Base-by-base conservation (phyloP, 2,888 invertebrate genomes). In the Cephus sareptanus region DNA sequence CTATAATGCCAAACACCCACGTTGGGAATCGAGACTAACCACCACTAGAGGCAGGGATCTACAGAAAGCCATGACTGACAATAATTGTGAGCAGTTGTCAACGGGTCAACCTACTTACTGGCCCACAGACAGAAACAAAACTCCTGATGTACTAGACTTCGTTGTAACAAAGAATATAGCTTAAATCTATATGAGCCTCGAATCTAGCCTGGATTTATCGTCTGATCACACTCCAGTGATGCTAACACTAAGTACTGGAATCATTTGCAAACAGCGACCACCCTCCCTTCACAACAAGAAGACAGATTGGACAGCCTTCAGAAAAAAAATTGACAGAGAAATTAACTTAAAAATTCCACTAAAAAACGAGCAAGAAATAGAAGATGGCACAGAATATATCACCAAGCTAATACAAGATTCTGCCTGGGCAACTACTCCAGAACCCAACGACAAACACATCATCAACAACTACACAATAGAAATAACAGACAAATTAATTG, bases 131-230 rank as follows among this genome's bases (percentile, higher is more conserved):
- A 68, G 74, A 23, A 81, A 81, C n/a, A 84, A 86, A 82, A 79
- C 81, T 35, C 86, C 87, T 9, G 84, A 87, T 34, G 75, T 85
- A n/a, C 70, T 86, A 4, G 85, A 85, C 75, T 81, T 87, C 71
- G 85, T 82, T 71, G 79, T 85, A 4, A 79, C 82, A 11, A 83
- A 84, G 56, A 79, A 79, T 4, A 80, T 84, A 40, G 69, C 77
- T 23, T 34, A 71, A 74, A 81, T 79, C 35, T 80, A 81, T 75
- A 77, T 78, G n/a, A 70, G 76, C 56, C 75, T 78, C 34, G 77
- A 81, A 78, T 75, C 80, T 34, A 78, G 79, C 56, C 74, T 79
- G 35, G 85, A 87, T 73, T 73, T 87, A n/a, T 80, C 81, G 69
- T 85, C 86, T 1, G 83, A 85, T 68, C 84, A 86, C 70, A 81